Conservation (phyloP, 1,140 invertebrate genomes). For the Matsumurasca onukii region DNA sequence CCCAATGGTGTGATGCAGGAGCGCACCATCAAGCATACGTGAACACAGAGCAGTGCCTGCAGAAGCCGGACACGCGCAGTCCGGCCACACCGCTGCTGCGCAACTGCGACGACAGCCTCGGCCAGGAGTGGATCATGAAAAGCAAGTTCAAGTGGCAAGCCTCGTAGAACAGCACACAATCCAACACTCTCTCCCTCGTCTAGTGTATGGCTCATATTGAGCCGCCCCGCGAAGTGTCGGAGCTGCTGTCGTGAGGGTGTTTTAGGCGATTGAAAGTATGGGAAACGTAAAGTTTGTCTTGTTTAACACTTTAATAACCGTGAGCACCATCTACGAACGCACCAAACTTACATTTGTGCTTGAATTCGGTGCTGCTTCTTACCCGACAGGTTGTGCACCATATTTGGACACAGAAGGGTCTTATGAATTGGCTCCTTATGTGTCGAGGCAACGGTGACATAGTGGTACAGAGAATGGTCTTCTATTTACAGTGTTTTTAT, state of each 20-base stretch:
- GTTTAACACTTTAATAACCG: background rate
- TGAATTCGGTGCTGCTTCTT: too few relatives aligned
- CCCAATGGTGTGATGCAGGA: conserved; percentile 65
- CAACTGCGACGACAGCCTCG: conserved; percentile 67
- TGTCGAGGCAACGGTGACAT: too few relatives aligned
- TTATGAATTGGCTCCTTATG: too few relatives aligned
- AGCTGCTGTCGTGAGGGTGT: background rate
- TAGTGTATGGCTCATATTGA: background rate
- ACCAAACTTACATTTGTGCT: too few relatives aligned
- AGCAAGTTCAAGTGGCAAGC: conserved; percentile 95
- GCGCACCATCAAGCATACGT: conserved; percentile 84
- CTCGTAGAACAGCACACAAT: conserved; percentile 13
- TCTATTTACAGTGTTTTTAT: too few relatives aligned
- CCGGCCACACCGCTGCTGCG: conserved; percentile 70
- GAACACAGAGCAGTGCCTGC: conserved; percentile 89
- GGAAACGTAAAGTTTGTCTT: background rate
- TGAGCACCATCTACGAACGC: background rate
- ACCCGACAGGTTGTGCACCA: too few relatives aligned
- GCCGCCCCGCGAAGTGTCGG: background rate
- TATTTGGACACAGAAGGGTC: too few relatives aligned
- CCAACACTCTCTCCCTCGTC: conserved; percentile 7
- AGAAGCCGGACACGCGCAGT: conserved; percentile 68
- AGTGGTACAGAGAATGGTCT: too few relatives aligned
- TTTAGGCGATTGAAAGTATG: background rate
- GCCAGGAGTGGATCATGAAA: conserved; percentile 95